A percentile compares a stretch with the other conserved stretches of the same genome.
Evolutionary conservation across 23 tunicate species (phyloP).

Genomic region (Diplosoma virens): DNA sequence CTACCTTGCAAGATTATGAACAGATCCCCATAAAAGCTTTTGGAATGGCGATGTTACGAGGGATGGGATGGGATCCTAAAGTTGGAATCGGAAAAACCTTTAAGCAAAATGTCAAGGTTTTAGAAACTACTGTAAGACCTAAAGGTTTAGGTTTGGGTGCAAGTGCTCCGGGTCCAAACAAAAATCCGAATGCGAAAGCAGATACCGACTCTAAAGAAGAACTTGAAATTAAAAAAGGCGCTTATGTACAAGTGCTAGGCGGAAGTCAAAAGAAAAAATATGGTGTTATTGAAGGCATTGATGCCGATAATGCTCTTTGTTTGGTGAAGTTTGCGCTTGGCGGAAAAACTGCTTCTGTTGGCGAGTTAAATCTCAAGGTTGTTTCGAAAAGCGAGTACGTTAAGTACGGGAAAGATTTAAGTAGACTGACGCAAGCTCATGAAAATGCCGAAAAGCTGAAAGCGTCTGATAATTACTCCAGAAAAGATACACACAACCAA

Average conservation of each 20-base stretch:
- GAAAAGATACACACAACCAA: no score
- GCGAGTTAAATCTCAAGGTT: constrained; percentile 32
- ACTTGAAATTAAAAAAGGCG: constrained; percentile 52
- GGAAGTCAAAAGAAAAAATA: constrained; percentile 59
- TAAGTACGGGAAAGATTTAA: constrained; percentile 60
- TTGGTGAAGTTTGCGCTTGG: constrained; percentile 66
- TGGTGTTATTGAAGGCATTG: constrained; percentile 60
- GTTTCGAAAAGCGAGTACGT: constrained; percentile 54
- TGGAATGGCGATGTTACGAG: constrained; percentile 89
- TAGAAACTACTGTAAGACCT: constrained; percentile 62
- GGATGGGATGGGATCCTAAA: constrained; percentile 93
- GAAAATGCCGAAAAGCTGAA: constrained; percentile 16
- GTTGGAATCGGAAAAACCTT: constrained; percentile 78
- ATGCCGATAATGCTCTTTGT: constrained; percentile 68
- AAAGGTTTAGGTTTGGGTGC: constrained; percentile 92
- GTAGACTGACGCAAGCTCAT: constrained; percentile 54
- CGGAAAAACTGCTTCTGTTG: constrained; percentile 47
- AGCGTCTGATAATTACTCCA: background rate
- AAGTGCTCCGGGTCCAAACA: constrained; percentile 12
- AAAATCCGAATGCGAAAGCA: background rate
- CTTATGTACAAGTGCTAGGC: constrained; percentile 35
- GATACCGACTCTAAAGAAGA: background rate
- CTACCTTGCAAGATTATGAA: constrained; percentile 52
- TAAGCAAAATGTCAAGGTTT: constrained; percentile 45
- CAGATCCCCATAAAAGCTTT: constrained; percentile 62